Evolutionary conservation across 2,888 invertebrate genomes (phyloP), one percentile per base, ranked within the genome.

Genomic region (Sesia bembeciformis): DNA sequence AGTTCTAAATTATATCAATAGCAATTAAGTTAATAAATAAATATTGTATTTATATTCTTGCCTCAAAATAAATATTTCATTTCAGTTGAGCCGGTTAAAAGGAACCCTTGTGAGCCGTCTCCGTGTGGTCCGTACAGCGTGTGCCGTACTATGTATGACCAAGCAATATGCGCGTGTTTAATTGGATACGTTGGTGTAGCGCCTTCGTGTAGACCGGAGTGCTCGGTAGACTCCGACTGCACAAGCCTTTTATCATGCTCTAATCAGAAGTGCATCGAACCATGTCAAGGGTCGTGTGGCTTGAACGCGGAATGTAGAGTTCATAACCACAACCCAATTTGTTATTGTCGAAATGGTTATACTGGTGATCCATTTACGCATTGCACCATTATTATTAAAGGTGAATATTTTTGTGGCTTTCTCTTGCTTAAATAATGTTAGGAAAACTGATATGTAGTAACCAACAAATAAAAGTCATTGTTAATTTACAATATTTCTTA

Each of bases 321-420:
- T 2, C 92, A 95, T 60, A 95, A 96, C 71, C 97, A 97, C 76
- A 94, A 94, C 73, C 96, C 97, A 0, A 93, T 96, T 53, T 97
- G 97, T 72, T 93, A 92, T 62, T 97, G 97, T 70, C 93, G 93
- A 57, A 88, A 84, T 57, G 91, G 91, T 54, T 92, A 91, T 67
- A 90, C 93, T n/a, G 96, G 96, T 23, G 94, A 97, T 91, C 96
- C 97, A 51, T 96, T 96, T 70, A 90, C 92, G 5, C 91, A 91
- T 67, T 96, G 96, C 78, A 60, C 86, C 38, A 42, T 65, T 52
- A 55, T 72, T 41, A 46, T 70, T 55, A 61, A 72, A 63, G 62
- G 87, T 88, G 70, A 81, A 84, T 78, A 59, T 23, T 23, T 23
- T 23, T 23, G 23, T 23, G 23, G 23, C 23, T 23, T 23, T 23